Base-by-base conservation (phyloP, 2,113 vertebrate genomes). In the Eurystomus gularis region DNA sequence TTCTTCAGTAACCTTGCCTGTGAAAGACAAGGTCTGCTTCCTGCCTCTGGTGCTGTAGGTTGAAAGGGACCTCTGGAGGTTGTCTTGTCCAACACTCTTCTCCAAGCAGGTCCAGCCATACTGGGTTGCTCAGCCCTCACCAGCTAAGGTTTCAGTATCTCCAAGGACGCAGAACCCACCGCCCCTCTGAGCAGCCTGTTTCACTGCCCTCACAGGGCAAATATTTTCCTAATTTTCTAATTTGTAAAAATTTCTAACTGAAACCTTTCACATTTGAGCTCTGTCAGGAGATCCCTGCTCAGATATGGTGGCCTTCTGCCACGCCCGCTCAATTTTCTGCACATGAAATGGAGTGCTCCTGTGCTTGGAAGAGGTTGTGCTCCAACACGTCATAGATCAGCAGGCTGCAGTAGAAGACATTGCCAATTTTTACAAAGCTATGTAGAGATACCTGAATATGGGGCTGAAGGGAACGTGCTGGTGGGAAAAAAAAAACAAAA, bases 341-440 rank as follows among this genome's bases (percentile, higher is more conserved):
- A 20, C 0, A 0, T 23, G 37, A 81, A 81, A 65, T 3, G 24
- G 12, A 80, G 26, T 1, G 3, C 31, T 69, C 19, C 33, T 46
- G 14, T 28, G 40, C 33, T 55, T 40, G 29, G 24, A 73, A 46
- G 25, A 70, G 8, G 58, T 58, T 46, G 37, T 28, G 44, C 33
- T 72, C 54, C 33, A 39, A 61, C 31, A 44, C 1, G 1, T 2
- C 46, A 51, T 25, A 42, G 64, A 44, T n/a, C 58, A 87, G 28
- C 46, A 83, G 78, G 40, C 17, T 73, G 40, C 60, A 78, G 24
- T 8, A 71, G n/a, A 46, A 86, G n/a, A 40, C 12, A 21, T 33
- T 86, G 77, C 40, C 14, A 35, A 13, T 35, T 80, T 37, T 64
- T 65, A 39, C 37, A 71, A 65, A 48, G 13, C 16, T 52, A 5